Evolutionary conservation across 1,140 invertebrate genomes (phyloP).

Genomic region (Danaus plexippus): DNA sequence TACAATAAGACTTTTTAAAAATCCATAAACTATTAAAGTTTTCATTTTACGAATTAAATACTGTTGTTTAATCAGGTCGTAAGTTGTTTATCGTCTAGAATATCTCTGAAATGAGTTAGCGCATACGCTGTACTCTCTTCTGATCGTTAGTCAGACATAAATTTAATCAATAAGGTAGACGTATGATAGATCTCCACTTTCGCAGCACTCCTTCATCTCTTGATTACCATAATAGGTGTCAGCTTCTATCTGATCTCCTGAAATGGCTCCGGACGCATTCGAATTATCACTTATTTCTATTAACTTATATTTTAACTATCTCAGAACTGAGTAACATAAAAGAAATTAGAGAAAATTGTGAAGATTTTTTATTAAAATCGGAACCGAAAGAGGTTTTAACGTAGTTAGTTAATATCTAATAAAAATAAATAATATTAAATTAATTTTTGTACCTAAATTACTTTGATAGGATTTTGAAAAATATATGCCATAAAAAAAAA

Average conservation of each 20-base stretch:
- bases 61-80: no score
- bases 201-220: slow-evolving; percentile 34
- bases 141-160: slow-evolving; percentile 27
- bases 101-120: no score
- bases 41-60: no score
- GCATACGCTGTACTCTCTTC: slow-evolving; percentile 5
- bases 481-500: slow-evolving; percentile 9
- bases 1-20: no score
- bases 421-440: slow-evolving; percentile 22
- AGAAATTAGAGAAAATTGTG: slow-evolving; percentile 9
- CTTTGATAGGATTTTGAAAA: no score
- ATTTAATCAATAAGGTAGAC: slow-evolving; percentile 47
- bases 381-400: slow-evolving; percentile 25
- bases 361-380: slow-evolving; percentile 18
- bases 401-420: slow-evolving; percentile 48
- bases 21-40: no score
- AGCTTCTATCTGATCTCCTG: slow-evolving; percentile 15
- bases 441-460: slow-evolving; percentile 19
- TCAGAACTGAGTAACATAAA: neutral
- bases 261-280: slow-evolving; percentile 13
- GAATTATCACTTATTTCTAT: no score
- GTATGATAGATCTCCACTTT: slow-evolving; percentile 42
- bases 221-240: slow-evolving; percentile 25
- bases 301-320: no score
- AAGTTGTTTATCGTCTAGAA: no score